Evolutionary conservation across 2,113 vertebrate species (phyloP).

Genomic region (Limnothrissa miodon): DNA sequence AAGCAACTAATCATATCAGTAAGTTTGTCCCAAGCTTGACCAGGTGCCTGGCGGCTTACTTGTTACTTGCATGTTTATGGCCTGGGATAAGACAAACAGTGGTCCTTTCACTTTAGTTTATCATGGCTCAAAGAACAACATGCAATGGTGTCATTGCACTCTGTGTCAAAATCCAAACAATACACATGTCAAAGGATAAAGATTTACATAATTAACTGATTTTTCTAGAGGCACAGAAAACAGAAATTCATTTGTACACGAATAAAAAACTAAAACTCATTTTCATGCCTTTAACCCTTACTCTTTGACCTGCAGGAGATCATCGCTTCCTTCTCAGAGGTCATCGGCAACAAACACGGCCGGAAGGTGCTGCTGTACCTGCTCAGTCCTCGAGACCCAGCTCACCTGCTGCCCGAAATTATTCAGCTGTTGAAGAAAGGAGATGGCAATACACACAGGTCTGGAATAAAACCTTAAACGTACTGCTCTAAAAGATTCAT

Average conservation of each 20-base stretch:
- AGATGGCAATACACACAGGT: constrained; percentile 88
- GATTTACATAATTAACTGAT: too few species aligned
- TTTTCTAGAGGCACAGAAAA: too few species aligned
- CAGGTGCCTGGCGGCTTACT: neutral
- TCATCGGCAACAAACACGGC: constrained; percentile 87
- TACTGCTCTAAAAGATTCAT: too few species aligned
- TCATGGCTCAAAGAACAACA: too few species aligned
- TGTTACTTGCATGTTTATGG: neutral
- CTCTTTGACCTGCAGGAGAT: constrained; percentile 77
- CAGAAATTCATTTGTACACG: too few species aligned
- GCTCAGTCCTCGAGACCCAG: constrained; percentile 84
- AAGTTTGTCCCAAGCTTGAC: constrained; percentile 58
- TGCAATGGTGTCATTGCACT: too few species aligned
- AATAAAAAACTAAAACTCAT: too few species aligned
- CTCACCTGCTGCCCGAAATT: constrained; percentile 87
- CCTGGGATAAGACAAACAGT: too few species aligned
- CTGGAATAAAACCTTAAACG: neutral
- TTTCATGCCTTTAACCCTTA: neutral
- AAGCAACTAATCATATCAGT: constrained; percentile 90
- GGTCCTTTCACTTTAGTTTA: too few species aligned
- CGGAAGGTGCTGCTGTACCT: constrained; percentile 89
- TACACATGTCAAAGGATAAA: too few species aligned
- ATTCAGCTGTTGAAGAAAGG: constrained; percentile 83
- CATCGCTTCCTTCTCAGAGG: constrained; percentile 71
- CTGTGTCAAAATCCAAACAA: too few species aligned